Conservation (phyloP, 2,888 invertebrate genomes). For the Oxystoma pomonae region DNA sequence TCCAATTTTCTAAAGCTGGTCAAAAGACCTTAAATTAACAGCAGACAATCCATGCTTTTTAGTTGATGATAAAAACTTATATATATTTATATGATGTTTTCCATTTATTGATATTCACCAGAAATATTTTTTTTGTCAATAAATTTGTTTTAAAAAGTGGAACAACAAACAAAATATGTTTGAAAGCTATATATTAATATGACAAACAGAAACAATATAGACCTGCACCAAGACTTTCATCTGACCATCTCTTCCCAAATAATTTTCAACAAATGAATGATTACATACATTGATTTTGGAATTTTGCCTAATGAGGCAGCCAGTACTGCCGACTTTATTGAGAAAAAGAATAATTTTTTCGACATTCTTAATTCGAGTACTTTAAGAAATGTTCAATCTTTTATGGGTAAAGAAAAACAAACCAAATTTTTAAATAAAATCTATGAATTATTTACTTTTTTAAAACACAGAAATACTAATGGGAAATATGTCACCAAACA, state of each 20-base stretch:
- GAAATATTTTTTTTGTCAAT: slow-evolving; percentile 20
- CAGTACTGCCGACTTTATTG: slow-evolving; percentile 13
- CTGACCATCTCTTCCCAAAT: no score
- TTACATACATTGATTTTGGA: slow-evolving; percentile 14
- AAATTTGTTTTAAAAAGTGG: slow-evolving; percentile 14
- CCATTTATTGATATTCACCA: slow-evolving; percentile 19
- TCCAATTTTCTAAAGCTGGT: slow-evolving; percentile 25
- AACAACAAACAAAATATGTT: slow-evolving; percentile 12
- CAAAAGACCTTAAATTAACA: slow-evolving; percentile 7
- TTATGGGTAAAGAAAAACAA: slow-evolving; percentile 12
- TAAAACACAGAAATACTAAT: background rate
- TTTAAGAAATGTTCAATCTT: slow-evolving; percentile 7
- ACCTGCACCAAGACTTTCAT: no score
- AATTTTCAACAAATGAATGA: slow-evolving; percentile 16
- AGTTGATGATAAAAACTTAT: slow-evolving; percentile 8
- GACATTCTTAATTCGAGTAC: slow-evolving; percentile 14
- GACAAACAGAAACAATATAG: slow-evolving; percentile 13
- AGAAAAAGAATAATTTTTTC: slow-evolving; percentile 15
- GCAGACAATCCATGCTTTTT: slow-evolving; percentile 10
- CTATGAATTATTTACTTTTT: background rate
- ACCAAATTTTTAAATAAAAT: slow-evolving; percentile 10
- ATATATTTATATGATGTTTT: slow-evolving; percentile 20
- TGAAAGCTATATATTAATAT: slow-evolving; percentile 13
- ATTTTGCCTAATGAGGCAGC: slow-evolving; percentile 10
- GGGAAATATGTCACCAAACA: background rate